These are phyloP conservation scores for Coleophora flavipennella DNA, from an alignment of 2,888 invertebrate species.

Conservation along the genomic window DNA sequence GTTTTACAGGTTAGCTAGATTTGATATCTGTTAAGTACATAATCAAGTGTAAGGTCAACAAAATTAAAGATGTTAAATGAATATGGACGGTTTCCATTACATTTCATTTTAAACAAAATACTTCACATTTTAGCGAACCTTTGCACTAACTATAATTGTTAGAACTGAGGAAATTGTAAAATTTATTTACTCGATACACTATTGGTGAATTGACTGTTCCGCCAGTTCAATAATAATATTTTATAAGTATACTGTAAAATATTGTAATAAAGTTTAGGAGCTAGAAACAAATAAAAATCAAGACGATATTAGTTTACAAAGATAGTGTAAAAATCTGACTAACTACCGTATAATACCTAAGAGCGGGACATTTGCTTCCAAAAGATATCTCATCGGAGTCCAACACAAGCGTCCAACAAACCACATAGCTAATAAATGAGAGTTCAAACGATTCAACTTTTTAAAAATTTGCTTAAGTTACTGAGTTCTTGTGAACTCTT, in stretches of 20 bases:
- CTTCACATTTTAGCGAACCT: slow-evolving; percentile 23
- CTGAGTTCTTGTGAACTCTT: slow-evolving; percentile 44
- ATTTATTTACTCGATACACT: slow-evolving; percentile 14
- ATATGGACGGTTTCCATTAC: slow-evolving; percentile 51
- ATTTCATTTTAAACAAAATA: slow-evolving; percentile 18
- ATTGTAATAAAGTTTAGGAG: slow-evolving; percentile 18
- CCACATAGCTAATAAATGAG: slow-evolving; percentile 10
- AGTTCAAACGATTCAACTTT: slow-evolving; percentile 6
- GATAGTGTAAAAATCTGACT: slow-evolving; percentile 44
- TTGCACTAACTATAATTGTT: background rate
- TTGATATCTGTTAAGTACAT: background rate
- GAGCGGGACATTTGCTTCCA: slow-evolving; percentile 51
- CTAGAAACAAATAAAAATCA: slow-evolving; percentile 14
- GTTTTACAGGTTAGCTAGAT: slow-evolving; percentile 9
- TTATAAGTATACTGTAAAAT: slow-evolving; percentile 13
- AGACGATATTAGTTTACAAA: slow-evolving; percentile 17
- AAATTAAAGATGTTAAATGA: slow-evolving; percentile 22
- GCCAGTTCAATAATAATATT: slow-evolving; percentile 19
- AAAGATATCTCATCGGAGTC: slow-evolving; percentile 11
- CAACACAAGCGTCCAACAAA: no score
- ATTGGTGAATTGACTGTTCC: slow-evolving; percentile 36
- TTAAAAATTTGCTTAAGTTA: slow-evolving; percentile 20
- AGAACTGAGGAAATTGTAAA: slow-evolving; percentile 7
- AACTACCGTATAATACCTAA: slow-evolving; percentile 32
- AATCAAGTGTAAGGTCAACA: slow-evolving; percentile 4